phyloP scores from a whole-genome alignment of 2,113 vertebrate species.

The Bothrops jararaca region DNA sequence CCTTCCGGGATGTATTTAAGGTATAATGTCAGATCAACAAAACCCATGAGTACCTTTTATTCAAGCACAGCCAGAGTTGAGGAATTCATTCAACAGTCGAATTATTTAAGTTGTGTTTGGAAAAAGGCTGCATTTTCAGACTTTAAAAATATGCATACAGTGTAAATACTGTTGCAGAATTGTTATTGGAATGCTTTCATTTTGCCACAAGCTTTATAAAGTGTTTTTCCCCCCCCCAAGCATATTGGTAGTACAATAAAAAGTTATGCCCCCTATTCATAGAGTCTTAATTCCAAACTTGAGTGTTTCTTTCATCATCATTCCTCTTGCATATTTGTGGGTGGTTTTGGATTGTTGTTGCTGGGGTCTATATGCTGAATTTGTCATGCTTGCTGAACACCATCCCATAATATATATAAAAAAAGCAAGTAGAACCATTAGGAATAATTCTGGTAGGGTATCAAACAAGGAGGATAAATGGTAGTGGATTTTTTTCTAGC shows the following conservation, averaged over 20 bases:
- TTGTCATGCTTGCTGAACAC: not conserved
- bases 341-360: not conserved
- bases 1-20: constrained; percentile 16
- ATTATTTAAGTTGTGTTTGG: not conserved
- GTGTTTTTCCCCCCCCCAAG: not conserved
- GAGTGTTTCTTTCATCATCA: too few relatives aligned
- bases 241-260: not conserved
- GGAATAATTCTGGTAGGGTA: not conserved
- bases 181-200: not conserved
- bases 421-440: not conserved
- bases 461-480: not conserved
- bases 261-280: not conserved
- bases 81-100: constrained; percentile 8
- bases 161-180: not conserved
- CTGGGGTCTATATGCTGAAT: not conserved
- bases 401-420: not conserved
- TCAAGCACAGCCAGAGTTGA: constrained; percentile 14
- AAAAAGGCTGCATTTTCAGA: not conserved
- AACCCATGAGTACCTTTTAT: not conserved
- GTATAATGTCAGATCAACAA: not conserved
- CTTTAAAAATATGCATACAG: not conserved
- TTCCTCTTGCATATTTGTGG: not conserved
- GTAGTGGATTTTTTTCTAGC: not conserved
- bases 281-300: not conserved
- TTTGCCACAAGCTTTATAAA: not conserved